These are phyloP conservation scores for Leuciscus idus DNA, from an alignment of 2,113 vertebrate species.

Conservation along the genomic window DNA sequence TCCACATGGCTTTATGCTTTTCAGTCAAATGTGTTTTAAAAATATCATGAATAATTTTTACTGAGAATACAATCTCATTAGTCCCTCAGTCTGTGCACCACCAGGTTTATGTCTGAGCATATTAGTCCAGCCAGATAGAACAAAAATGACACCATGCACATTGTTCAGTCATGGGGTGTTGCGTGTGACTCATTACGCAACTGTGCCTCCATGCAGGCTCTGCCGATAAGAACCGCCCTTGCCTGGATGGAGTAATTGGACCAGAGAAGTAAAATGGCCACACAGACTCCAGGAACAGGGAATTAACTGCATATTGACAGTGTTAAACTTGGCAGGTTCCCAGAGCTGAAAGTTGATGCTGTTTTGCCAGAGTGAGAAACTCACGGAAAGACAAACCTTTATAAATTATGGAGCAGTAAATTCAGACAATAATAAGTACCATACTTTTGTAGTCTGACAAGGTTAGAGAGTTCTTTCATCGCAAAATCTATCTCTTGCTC, in stretches of 20 bases:
- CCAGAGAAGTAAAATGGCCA: not conserved
- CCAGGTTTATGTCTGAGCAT: slow-evolving; percentile 12
- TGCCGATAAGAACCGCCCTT: slow-evolving; percentile 34
- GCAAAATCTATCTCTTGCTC: not conserved
- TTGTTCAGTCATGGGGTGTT: slow-evolving; percentile 24
- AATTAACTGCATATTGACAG: slow-evolving; percentile 42
- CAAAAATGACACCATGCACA: slow-evolving; percentile 8
- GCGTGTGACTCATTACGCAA: slow-evolving; percentile 26
- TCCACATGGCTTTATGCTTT: not conserved
- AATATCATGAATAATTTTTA: not conserved
- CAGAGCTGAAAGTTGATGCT: slow-evolving; percentile 26
- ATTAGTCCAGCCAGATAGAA: slow-evolving; percentile 25
- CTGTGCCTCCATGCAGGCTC: slow-evolving; percentile 34
- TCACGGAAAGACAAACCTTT: slow-evolving; percentile 25
- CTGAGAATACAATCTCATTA: slow-evolving; percentile 22
- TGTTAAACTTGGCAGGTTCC: slow-evolving; percentile 14
- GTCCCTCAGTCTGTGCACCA: not conserved
- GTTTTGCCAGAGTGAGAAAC: slow-evolving; percentile 13
- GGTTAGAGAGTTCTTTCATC: slow-evolving; percentile 1
- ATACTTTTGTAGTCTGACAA: not conserved
- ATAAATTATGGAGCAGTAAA: not conserved
- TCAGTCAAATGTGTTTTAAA: slow-evolving; percentile 12
- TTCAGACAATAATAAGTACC: not conserved
- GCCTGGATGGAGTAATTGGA: slow-evolving; percentile 35
- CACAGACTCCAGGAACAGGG: slow-evolving; percentile 13